Evolutionary conservation across 2,888 invertebrate species (phyloP).

Genomic region (Dryocosmus kuriphilus): DNA sequence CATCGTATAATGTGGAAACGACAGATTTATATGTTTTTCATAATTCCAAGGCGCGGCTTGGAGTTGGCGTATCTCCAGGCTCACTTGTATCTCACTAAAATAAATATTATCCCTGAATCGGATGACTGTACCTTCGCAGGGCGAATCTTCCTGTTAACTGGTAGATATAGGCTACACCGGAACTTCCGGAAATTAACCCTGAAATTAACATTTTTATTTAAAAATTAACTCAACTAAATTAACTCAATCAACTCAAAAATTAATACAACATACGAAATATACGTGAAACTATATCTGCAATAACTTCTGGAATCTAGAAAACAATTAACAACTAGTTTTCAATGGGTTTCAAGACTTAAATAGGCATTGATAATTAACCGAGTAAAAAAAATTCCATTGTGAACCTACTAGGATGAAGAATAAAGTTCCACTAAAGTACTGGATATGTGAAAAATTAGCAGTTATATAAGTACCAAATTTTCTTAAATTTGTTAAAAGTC

Average conservation of each 20-base stretch:
- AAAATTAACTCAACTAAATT: background rate
- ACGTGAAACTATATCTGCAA: background rate
- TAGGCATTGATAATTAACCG: too few relatives aligned
- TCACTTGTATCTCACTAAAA: slow-evolving; percentile 57
- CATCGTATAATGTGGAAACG: slow-evolving; percentile 36
- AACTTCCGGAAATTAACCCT: slow-evolving; percentile 27
- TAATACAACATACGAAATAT: background rate
- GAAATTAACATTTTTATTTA: background rate
- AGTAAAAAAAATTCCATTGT: too few relatives aligned
- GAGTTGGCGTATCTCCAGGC: slow-evolving; percentile 62
- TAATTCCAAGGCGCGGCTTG: slow-evolving; percentile 1
- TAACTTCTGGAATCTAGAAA: too few relatives aligned
- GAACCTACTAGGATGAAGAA: too few relatives aligned
- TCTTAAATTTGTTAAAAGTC: too few relatives aligned
- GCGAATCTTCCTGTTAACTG: slow-evolving; percentile 40
- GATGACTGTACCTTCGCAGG: slow-evolving; percentile 41
- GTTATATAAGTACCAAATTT: too few relatives aligned
- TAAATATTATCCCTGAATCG: slow-evolving; percentile 64
- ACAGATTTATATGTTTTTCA: slow-evolving; percentile 41
- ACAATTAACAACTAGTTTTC: too few relatives aligned
- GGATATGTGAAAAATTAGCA: too few relatives aligned
- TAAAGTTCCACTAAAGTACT: too few relatives aligned
- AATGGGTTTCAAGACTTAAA: too few relatives aligned
- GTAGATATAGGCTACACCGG: slow-evolving; percentile 6
- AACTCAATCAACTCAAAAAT: too few relatives aligned